Percentiles rank a stretch among this genome's conserved stretches.
Evolutionary conservation across 2,888 invertebrate species (phyloP).

Genomic region (Imbricaverruca yamaguchii): DNA sequence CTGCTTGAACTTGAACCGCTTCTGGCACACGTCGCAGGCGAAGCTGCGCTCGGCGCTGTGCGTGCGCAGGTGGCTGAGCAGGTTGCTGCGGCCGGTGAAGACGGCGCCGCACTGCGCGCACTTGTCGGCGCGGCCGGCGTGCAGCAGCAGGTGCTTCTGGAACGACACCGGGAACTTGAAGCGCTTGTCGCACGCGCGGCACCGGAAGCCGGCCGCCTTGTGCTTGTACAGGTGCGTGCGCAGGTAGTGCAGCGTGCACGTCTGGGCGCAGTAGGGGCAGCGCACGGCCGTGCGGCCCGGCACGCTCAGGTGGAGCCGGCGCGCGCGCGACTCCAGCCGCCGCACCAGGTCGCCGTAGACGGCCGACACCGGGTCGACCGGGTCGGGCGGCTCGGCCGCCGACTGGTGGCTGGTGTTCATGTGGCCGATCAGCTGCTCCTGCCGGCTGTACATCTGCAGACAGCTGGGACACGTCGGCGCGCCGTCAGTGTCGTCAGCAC

Average conservation of each 20-base stretch:
- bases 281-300: constrained; percentile 39
- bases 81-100: constrained; percentile 53
- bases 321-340: background rate
- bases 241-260: constrained; percentile 10
- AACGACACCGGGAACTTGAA: constrained; percentile 46
- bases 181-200: constrained; percentile 47
- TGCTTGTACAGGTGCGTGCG: constrained; percentile 40
- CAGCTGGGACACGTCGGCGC: background rate
- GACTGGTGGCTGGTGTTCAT: constrained; percentile 1
- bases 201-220: constrained; percentile 48
- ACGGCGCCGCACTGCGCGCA: constrained; percentile 49
- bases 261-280: constrained; percentile 12
- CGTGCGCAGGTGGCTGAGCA: constrained; percentile 49
- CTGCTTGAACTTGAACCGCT: constrained; percentile 50
- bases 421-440: constrained; percentile 3
- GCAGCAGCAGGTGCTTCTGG: constrained; percentile 51
- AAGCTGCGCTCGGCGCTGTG: constrained; percentile 48
- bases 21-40: constrained; percentile 52
- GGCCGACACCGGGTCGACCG: background rate
- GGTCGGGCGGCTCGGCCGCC: background rate
- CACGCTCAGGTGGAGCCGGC: constrained; percentile 35
- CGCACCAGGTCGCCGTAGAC: constrained; percentile 14
- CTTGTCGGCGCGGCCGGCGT: constrained; percentile 47
- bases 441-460: background rate
- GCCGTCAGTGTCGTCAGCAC: too few species aligned